A percentile compares a stretch with the other conserved stretches of the same genome.
Conservation (phyloP, 2,888 invertebrate species). For the Acrobasis consociella region DNA sequence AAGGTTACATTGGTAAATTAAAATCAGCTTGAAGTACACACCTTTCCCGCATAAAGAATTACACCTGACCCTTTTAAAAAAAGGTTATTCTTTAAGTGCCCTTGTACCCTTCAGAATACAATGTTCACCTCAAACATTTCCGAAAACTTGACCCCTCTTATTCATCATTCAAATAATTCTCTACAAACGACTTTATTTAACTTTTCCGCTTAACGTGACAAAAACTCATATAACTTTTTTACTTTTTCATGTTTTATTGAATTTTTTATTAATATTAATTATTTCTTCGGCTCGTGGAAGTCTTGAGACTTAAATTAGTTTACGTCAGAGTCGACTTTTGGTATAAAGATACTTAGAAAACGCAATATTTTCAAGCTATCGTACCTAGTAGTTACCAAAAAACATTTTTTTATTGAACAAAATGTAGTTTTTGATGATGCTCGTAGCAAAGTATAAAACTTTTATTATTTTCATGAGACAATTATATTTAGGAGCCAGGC, state of each 20-base stretch:
- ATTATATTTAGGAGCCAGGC: too few species aligned
- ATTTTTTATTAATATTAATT: conserved; percentile 28
- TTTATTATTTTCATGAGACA: too few species aligned
- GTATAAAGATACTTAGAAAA: background rate
- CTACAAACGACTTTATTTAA: conserved; percentile 40
- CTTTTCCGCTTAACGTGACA: conserved; percentile 37
- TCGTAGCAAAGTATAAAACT: too few species aligned
- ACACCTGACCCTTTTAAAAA: background rate
- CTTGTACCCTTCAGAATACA: background rate
- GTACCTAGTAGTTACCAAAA: too few species aligned
- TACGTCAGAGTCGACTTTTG: background rate
- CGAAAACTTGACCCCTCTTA: conserved; percentile 36
- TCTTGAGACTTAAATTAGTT: background rate
- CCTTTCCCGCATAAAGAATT: too few species aligned
- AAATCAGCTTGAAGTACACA: too few species aligned
- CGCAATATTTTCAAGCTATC: too few species aligned
- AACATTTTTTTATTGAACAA: too few species aligned
- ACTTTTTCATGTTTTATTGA: conserved; percentile 32
- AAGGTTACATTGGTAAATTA: too few species aligned
- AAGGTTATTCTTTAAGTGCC: background rate
- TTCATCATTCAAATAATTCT: conserved; percentile 41
- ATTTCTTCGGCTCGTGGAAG: conserved; percentile 5
- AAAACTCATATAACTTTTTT: conserved; percentile 28
- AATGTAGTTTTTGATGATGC: too few species aligned
- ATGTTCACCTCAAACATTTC: conserved; percentile 25